Evolutionary conservation across 2,888 invertebrate genomes (phyloP), one percentile per base, ranked within the genome.

Genomic region (Drepana falcataria): DNA sequence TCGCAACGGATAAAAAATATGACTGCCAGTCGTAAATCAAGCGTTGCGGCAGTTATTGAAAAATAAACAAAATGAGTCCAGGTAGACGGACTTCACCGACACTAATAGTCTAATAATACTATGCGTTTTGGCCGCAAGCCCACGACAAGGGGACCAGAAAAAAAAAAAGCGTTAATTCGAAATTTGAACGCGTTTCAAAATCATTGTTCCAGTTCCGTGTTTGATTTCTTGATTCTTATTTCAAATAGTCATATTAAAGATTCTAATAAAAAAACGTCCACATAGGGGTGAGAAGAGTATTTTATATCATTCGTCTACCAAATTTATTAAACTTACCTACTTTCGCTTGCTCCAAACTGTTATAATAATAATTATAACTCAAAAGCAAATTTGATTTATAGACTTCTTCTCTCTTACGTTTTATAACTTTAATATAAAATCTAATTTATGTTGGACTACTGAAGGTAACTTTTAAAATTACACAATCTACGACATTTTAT

Each of bases 41-140:
- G 57, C 54, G 59, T 54, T 58, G 54, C 56, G 59, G 56, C 59
- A 51, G 49, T 56, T 56, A 56, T 57, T 58, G 59, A 66, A 71
- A 71, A 70, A 71, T 61, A 67, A 74, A 73, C 63, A 63, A 57
- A 64, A 66, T 62, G 65, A 71, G 65, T 71, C 64, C 86, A 88
- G 87, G 89, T 88, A 88, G 81, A 80, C 68, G 73, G 65, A 71
- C 71, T 63, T 67, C 67, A 71, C 59, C 72, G 80, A 73, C 75
- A 73, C 75, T 81, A 82, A 83, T 83, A 74, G 77, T 84, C 89
- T 89, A 89, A 87, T 87, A 85, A 88, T 89, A 89, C 81, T 75
- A 76, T 64, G 65, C 62, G 73, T 77, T 76, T 87, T 89, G 89
- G 89, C 88, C 71, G 69, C 60, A 70, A 65, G 72, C 80, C 89